Percentiles rank a stretch among this genome's conserved stretches.
Conservation (phyloP, 2,888 invertebrate genomes). For the Synergus laeviventris region DNA sequence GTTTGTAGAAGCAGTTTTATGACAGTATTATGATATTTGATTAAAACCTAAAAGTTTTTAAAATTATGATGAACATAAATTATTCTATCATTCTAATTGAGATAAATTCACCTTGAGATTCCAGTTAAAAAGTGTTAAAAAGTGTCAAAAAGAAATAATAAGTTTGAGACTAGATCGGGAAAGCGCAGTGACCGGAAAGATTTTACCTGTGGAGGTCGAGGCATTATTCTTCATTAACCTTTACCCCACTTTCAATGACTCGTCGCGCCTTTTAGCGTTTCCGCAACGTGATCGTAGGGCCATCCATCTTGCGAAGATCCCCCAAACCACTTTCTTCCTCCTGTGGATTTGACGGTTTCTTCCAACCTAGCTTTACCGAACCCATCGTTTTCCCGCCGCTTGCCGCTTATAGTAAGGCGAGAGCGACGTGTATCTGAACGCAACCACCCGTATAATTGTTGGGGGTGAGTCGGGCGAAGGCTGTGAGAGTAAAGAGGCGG, state of each 20-base stretch:
- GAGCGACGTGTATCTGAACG: slow-evolving; percentile 72
- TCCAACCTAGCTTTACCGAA: slow-evolving; percentile 48
- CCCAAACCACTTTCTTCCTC: slow-evolving; percentile 39
- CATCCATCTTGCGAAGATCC: slow-evolving; percentile 69
- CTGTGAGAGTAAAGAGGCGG: slow-evolving; percentile 53
- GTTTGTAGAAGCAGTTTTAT: too few relatives aligned
- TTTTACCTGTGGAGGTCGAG: slow-evolving; percentile 11
- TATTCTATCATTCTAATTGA: too few relatives aligned
- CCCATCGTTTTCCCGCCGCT: slow-evolving; percentile 58
- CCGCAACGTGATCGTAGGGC: slow-evolving; percentile 62
- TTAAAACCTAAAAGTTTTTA: too few relatives aligned
- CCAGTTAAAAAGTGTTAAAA: background rate
- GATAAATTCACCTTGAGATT: background rate
- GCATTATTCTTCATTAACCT: slow-evolving; percentile 73
- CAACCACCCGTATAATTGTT: slow-evolving; percentile 75
- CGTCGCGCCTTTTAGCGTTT: slow-evolving; percentile 73
- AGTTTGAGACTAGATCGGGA: background rate
- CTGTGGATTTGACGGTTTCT: slow-evolving; percentile 40
- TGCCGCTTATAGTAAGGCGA: slow-evolving; percentile 70
- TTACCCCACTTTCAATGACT: slow-evolving; percentile 72
- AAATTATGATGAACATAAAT: too few relatives aligned
- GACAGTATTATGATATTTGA: too few relatives aligned
- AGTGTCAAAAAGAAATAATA: background rate
- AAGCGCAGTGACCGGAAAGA: background rate
- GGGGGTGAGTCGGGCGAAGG: slow-evolving; percentile 58